phyloP scores from a whole-genome alignment of 1,140 invertebrate species.

The Chymomyza costata region DNA sequence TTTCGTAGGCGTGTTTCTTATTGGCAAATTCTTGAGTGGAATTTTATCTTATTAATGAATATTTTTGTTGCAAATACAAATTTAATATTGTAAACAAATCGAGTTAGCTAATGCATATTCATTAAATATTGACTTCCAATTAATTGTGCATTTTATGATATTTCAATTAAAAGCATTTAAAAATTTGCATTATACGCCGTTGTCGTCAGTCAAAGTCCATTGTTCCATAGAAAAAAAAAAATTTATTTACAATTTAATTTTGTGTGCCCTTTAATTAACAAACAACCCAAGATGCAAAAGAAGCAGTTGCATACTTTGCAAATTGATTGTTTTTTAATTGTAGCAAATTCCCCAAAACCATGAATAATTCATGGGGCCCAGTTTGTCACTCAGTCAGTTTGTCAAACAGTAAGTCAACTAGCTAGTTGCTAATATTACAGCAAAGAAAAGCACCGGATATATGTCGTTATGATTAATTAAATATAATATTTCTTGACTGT shows the following conservation, averaged over 20 bases:
- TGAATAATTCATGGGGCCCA: constrained; percentile 40
- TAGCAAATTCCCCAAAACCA: constrained; percentile 8
- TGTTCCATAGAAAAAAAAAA: too few species aligned
- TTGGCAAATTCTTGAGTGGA: constrained; percentile 32
- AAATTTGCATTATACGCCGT: constrained; percentile 39
- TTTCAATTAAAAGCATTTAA: constrained; percentile 40
- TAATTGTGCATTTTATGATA: constrained; percentile 36
- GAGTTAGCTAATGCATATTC: constrained; percentile 4
- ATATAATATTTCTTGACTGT: constrained; percentile 27
- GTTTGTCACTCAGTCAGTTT: constrained; percentile 12
- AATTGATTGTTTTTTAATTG: too few species aligned
- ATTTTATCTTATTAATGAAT: constrained; percentile 49
- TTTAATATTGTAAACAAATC: constrained; percentile 49
- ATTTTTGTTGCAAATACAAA: constrained; percentile 23
- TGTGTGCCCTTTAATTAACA: too few species aligned
- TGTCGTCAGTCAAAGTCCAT: too few species aligned
- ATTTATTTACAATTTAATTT: too few species aligned
- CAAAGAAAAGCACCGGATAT: constrained; percentile 31
- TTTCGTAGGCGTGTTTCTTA: constrained; percentile 35
- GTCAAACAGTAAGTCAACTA: constrained; percentile 8
- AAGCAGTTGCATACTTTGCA: too few species aligned
- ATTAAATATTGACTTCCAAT: constrained; percentile 11
- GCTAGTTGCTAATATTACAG: background rate
- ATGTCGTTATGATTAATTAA: constrained; percentile 34
- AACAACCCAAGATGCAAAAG: too few species aligned